These are phyloP conservation scores for Gymnosoma rotundatum DNA, from an alignment of 2,888 invertebrate species.

Conservation along the genomic window DNA sequence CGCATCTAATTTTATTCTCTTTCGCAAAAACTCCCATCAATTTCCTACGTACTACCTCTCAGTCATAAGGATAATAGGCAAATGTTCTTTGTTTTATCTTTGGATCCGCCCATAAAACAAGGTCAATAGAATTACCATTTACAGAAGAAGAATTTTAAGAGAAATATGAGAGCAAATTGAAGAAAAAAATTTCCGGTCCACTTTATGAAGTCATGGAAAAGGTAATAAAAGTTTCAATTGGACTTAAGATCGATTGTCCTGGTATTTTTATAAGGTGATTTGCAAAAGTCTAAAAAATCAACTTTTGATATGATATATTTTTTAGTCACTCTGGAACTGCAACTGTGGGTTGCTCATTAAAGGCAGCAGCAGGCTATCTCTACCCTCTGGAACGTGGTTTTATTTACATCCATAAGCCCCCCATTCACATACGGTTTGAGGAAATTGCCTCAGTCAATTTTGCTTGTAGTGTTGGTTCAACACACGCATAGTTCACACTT, in stretches of 20 bases:
- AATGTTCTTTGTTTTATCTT: slow-evolving; percentile 98
- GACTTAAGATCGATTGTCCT: slow-evolving; percentile 95
- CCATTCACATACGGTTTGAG: slow-evolving; percentile 98
- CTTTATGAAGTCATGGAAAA: slow-evolving; percentile 97
- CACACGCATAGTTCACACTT: slow-evolving; percentile 95
- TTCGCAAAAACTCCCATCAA: no score
- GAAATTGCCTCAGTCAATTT: slow-evolving; percentile 97
- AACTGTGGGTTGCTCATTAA: slow-evolving; percentile 97
- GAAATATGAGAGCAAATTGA: slow-evolving; percentile 96
- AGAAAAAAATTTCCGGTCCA: slow-evolving; percentile 94
- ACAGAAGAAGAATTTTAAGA: slow-evolving; percentile 95
- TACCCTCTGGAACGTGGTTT: slow-evolving; percentile 99
- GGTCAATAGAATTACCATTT: slow-evolving; percentile 96
- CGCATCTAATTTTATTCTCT: no score
- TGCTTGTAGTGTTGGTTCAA: slow-evolving; percentile 95
- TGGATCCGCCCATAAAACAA: slow-evolving; percentile 99
- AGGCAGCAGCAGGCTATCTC: slow-evolving; percentile 97
- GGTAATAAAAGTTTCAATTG: slow-evolving; percentile 97
- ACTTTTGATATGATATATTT: no score
- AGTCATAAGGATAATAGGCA: slow-evolving; percentile 98
- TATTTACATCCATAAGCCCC: slow-evolving; percentile 99
- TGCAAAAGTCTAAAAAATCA: slow-evolving; percentile 13
- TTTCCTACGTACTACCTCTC: no score
- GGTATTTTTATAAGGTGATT: slow-evolving; percentile 94
- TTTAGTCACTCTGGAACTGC: slow-evolving; percentile 91